Percentiles rank a stretch among this genome's conserved stretches.
These are phyloP conservation scores for Empidonax alnorum DNA, from an alignment of 2,113 vertebrate species.

Conservation along the genomic window DNA sequence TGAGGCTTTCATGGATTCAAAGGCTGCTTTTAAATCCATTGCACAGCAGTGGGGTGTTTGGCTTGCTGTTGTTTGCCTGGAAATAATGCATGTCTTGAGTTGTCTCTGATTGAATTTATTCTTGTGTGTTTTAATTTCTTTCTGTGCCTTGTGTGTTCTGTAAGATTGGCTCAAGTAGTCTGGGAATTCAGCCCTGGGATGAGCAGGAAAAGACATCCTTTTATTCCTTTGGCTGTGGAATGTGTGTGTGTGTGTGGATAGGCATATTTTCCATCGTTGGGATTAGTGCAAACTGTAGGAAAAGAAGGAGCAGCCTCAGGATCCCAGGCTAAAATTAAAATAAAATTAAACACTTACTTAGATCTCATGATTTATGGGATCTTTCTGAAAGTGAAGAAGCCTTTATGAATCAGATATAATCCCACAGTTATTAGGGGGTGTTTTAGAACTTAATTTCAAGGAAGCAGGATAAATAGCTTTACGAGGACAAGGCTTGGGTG, in stretches of 20 bases:
- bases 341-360: neutral
- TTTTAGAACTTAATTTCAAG: neutral
- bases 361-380: neutral
- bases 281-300: neutral
- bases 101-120: neutral
- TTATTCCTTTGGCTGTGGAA: neutral
- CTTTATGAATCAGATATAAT: neutral
- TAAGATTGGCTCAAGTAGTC: neutral
- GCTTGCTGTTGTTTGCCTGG: neutral
- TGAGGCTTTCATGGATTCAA: neutral
- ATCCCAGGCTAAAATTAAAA: neutral
- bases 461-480: neutral
- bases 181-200: neutral
- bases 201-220: rapidly evolving
- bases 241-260: neutral
- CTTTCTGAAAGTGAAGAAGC: neutral
- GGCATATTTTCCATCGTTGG: rapidly evolving
- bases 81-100: neutral
- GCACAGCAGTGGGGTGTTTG: neutral
- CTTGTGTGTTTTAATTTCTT: too few relatives aligned
- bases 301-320: neutral
- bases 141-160: neutral
- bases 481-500: neutral
- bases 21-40: neutral
- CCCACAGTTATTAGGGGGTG: neutral